Conservation (phyloP, 1,140 invertebrate genomes). For the Drosophila miranda region DNA sequence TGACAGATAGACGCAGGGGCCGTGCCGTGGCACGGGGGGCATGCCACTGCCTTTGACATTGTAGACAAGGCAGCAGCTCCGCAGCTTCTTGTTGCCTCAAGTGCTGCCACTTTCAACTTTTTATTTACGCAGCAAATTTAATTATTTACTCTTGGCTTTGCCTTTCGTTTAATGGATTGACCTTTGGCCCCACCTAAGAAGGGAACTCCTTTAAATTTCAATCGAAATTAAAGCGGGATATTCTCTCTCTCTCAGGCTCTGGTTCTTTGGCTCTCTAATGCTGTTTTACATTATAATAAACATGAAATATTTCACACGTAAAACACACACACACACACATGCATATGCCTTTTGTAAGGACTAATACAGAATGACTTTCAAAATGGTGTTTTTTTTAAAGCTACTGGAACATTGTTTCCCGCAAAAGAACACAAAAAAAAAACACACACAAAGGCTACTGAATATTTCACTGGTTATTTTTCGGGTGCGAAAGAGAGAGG, state of each 20-base stretch:
- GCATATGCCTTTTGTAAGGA: too few relatives aligned
- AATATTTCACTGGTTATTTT: constrained; percentile 69
- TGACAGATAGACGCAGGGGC: constrained; percentile 19
- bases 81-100: constrained; percentile 12
- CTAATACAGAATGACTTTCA: constrained; percentile 51
- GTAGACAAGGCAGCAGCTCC: constrained; percentile 46
- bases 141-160: constrained; percentile 66
- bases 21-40: neutral
- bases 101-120: constrained; percentile 58
- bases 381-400: constrained; percentile 52
- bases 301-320: constrained; percentile 12
- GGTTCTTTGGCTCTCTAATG: constrained; percentile 4
- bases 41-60: constrained; percentile 64
- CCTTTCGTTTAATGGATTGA: constrained; percentile 38
- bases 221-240: neutral
- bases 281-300: constrained; percentile 44
- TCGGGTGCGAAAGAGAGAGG: constrained; percentile 11
- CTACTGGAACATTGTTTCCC: constrained; percentile 25
- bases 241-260: too few relatives aligned
- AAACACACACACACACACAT: neutral
- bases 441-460: constrained; percentile 35
- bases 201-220: neutral
- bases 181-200: neutral
- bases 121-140: constrained; percentile 78
- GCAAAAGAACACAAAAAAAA: constrained; percentile 2